Percentiles rank a stretch among this genome's conserved stretches.
These are phyloP conservation scores for Cataglyphis hispanica DNA, from an alignment of 1,140 invertebrate genomes.

Conservation along the genomic window DNA sequence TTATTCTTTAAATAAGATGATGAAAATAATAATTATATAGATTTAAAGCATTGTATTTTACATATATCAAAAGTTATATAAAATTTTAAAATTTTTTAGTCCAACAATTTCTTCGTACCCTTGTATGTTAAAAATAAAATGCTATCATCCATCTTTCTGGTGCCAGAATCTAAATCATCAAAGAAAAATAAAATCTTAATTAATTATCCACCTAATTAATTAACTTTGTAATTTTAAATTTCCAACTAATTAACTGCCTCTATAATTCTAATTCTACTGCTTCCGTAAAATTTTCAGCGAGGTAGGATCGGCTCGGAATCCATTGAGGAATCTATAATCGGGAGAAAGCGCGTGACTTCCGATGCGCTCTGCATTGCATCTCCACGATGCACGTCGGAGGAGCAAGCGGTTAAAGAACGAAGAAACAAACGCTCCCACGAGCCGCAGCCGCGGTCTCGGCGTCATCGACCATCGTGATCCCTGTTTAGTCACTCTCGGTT, in stretches of 20 bases:
- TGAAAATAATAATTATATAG: neutral
- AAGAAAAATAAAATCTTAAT: neutral
- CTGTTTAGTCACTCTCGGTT: constrained; percentile 44
- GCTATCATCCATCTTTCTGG: neutral
- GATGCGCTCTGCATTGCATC: constrained; percentile 8
- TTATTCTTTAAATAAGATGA: neutral
- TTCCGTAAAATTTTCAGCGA: constrained; percentile 4
- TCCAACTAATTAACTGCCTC: constrained; percentile 8
- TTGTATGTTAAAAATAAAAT: neutral
- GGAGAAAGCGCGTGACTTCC: constrained; percentile 44
- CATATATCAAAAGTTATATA: neutral
- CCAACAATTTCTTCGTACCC: neutral
- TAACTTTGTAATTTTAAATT: constrained; percentile 3
- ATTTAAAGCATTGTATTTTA: neutral
- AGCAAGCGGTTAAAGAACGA: constrained; percentile 8
- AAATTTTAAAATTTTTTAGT: neutral
- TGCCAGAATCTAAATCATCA: neutral
- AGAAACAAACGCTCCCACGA: constrained; percentile 38
- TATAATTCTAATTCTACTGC: neutral
- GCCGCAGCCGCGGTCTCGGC: constrained; percentile 17
- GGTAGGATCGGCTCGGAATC: constrained; percentile 20
- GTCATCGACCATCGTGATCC: constrained; percentile 50
- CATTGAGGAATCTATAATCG: constrained; percentile 31
- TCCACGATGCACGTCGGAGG: neutral
- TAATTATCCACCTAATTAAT: constrained; percentile 9